These are phyloP conservation scores for Lordiphosa stackelbergi DNA, from an alignment of 1,140 invertebrate genomes.

Conservation along the genomic window DNA sequence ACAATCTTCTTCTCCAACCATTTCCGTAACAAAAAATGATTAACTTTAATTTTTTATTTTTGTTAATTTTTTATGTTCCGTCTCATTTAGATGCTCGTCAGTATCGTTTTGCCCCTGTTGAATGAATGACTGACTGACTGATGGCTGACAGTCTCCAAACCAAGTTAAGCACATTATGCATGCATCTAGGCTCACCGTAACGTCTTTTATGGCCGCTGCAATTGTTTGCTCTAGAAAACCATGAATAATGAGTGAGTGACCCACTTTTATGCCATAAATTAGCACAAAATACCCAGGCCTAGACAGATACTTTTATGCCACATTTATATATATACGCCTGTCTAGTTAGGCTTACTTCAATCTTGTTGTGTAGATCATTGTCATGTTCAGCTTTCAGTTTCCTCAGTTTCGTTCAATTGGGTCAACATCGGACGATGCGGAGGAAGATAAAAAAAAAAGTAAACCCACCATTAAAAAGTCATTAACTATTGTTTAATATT, in stretches of 20 bases:
- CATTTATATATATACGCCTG: constrained; percentile 32
- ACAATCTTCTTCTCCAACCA: constrained; percentile 5
- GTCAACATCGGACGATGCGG: constrained; percentile 35
- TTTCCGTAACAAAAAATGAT: constrained; percentile 18
- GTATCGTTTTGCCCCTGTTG: constrained; percentile 44
- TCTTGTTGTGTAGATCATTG: constrained; percentile 38
- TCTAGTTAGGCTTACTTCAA: constrained; percentile 43
- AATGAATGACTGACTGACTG: constrained; percentile 21
- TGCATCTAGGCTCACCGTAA: constrained; percentile 49
- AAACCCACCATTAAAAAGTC: constrained; percentile 57
- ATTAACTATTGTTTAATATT: constrained; percentile 72
- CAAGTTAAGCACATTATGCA: constrained; percentile 64
- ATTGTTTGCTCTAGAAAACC: constrained; percentile 61
- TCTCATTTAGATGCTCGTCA: constrained; percentile 46
- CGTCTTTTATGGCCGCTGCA: constrained; percentile 61
- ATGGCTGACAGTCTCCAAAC: constrained; percentile 24
- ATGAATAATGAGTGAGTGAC: constrained; percentile 47
- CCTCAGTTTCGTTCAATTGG: constrained; percentile 38
- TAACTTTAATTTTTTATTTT: constrained; percentile 20
- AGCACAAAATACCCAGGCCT: constrained; percentile 38
- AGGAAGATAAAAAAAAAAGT: constrained; percentile 29
- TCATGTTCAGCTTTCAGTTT: constrained; percentile 40
- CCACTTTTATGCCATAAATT: constrained; percentile 66
- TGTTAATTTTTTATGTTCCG: neutral
- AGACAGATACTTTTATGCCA: constrained; percentile 29